Evolutionary conservation across 2,797 vertebrate species (phyloP).

Genomic region (Myotis findleyi): DNA sequence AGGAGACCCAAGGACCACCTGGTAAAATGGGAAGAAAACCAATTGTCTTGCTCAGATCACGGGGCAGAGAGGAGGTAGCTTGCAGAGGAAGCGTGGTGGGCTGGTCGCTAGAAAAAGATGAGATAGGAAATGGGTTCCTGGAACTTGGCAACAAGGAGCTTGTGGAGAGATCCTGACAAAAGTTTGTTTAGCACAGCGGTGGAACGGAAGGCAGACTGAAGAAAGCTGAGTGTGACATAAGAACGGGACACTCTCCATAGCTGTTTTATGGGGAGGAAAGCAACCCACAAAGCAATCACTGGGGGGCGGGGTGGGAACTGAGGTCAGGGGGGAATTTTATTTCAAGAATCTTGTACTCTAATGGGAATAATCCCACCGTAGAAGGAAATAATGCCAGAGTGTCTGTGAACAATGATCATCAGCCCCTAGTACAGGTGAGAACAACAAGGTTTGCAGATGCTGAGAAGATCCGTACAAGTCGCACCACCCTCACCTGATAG

Average conservation of each 20-base stretch:
- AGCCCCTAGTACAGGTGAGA: background rate
- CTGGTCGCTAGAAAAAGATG: background rate
- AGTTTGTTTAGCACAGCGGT: too few relatives aligned
- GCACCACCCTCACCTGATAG: rapidly evolving
- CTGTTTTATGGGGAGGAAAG: background rate
- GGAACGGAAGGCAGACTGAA: background rate
- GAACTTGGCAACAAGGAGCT: too few relatives aligned
- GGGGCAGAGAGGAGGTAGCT: too few relatives aligned
- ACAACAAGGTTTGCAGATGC: background rate
- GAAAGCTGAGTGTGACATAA: rapidly evolving
- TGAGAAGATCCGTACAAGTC: background rate
- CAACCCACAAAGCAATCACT: background rate
- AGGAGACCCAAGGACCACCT: background rate
- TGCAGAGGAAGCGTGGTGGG: too few relatives aligned
- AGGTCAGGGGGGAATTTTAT: background rate
- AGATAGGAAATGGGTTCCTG: too few relatives aligned
- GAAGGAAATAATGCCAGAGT: background rate
- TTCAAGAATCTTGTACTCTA: background rate
- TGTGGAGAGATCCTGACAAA: background rate
- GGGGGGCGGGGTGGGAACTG: background rate
- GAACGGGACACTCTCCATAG: background rate
- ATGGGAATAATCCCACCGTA: background rate
- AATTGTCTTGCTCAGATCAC: background rate
- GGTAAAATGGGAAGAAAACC: background rate
- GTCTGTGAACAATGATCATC: background rate